Conservation (phyloP, 2,113 vertebrate species). For the Paraplagusia blochii region DNA sequence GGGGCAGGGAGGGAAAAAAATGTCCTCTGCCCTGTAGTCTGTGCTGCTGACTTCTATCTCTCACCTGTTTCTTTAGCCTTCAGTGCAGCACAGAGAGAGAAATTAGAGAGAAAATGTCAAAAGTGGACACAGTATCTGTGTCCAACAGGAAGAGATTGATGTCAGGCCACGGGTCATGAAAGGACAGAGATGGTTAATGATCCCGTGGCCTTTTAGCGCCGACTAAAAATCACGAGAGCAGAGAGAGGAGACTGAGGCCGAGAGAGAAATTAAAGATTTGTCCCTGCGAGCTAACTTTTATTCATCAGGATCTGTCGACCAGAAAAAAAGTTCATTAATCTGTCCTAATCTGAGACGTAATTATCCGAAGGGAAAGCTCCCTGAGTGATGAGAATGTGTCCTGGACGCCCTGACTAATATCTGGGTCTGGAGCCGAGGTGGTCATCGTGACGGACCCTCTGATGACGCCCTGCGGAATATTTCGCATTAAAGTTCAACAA, state of each 20-base stretch:
- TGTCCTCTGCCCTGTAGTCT: slow-evolving; percentile 45
- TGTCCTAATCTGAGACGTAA: slow-evolving; percentile 14
- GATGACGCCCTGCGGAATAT: slow-evolving; percentile 20
- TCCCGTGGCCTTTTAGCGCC: slow-evolving; percentile 19
- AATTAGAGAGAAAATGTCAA: slow-evolving; percentile 25
- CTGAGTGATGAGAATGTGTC: slow-evolving; percentile 19
- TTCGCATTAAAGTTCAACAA: slow-evolving; percentile 28
- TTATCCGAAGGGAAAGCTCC: slow-evolving; percentile 41
- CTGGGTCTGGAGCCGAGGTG: slow-evolving; percentile 39
- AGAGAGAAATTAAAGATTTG: slow-evolving; percentile 43
- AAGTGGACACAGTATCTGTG: slow-evolving; percentile 39
- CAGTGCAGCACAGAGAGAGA: slow-evolving; percentile 14
- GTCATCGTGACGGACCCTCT: slow-evolving; percentile 40
- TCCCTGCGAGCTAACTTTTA: slow-evolving; percentile 30
- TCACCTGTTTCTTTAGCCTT: too few relatives aligned
- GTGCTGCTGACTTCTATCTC: slow-evolving; percentile 35
- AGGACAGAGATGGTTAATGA: slow-evolving; percentile 41
- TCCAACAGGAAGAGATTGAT: slow-evolving; percentile 44
- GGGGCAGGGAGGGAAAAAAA: slow-evolving; percentile 17
- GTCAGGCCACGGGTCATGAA: slow-evolving; percentile 23
- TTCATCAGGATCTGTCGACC: slow-evolving; percentile 16
- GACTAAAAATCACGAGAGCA: slow-evolving; percentile 20
- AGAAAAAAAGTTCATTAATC: slow-evolving; percentile 46
- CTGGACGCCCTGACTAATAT: slow-evolving; percentile 35
- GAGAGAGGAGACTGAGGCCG: slow-evolving; percentile 31